A percentile compares a stretch with the other conserved stretches of the same genome.
Evolutionary conservation across 2,888 invertebrate species (phyloP).

Genomic region (Lypha dubia): DNA sequence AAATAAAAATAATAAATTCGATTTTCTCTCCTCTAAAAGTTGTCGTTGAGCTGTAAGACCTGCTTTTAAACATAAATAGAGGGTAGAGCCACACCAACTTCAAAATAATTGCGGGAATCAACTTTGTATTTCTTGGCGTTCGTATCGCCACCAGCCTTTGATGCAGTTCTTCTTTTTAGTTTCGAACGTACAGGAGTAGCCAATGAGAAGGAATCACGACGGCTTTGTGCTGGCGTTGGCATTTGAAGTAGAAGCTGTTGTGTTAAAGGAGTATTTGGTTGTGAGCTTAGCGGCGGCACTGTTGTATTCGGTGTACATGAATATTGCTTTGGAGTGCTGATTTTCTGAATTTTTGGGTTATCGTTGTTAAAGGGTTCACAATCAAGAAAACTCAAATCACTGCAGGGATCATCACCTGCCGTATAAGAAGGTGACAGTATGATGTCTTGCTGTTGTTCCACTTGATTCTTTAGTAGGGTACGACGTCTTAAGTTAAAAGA

Average conservation of each 20-base stretch:
- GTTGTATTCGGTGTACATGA: conserved; percentile 72
- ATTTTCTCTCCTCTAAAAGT: neutral
- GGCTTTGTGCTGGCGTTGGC: conserved; percentile 75
- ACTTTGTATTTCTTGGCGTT: conserved; percentile 76
- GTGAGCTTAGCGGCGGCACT: conserved; percentile 74
- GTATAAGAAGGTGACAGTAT: conserved; percentile 81
- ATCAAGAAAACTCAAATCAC: conserved; percentile 80
- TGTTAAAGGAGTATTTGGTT: conserved; percentile 60
- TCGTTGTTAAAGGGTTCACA: conserved; percentile 43
- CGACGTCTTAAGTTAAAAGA: conserved; percentile 80
- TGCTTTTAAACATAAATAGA: conserved; percentile 80
- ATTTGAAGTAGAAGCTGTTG: conserved; percentile 72
- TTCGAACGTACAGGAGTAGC: conserved; percentile 77
- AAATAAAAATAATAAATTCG: conserved; percentile 48
- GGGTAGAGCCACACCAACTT: conserved; percentile 81
- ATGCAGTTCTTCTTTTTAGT: conserved; percentile 72
- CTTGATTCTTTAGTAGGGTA: conserved; percentile 78
- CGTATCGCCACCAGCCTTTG: conserved; percentile 21
- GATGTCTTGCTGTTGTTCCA: conserved; percentile 68
- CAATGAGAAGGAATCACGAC: conserved; percentile 76
- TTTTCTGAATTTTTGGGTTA: neutral
- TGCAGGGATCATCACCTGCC: conserved; percentile 82
- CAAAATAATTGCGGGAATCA: conserved; percentile 80
- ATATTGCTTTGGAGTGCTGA: neutral
- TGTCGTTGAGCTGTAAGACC: too few species aligned